Evolutionary conservation across 2,888 invertebrate species (phyloP), one percentile per base, ranked within the genome.

Genomic region (Tachina fera): DNA sequence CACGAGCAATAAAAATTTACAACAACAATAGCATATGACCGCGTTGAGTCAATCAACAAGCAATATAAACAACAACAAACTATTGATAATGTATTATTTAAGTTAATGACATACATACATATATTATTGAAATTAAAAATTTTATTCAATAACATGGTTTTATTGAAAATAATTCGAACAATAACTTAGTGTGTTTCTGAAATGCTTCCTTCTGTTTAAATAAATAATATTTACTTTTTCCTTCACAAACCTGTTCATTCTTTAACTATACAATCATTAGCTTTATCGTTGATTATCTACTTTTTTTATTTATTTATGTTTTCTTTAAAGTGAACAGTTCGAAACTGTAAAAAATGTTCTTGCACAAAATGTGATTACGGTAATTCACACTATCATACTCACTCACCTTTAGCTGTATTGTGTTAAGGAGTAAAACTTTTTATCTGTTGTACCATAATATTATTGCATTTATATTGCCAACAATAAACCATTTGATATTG

Each of bases 381-480:
- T 71, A 61, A 65, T 63, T 56, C 63, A 71, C 53, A 71, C 45
- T 45, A 53, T 45, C 16, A 13, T 16, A 43, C 53, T 16, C 16
- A 16, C 9, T 39, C 41, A 61, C 61, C 19, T 47, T 16, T 13
- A 39, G 41, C 22, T n/a, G 39, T 61, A 61, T 74, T 74, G 43
- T 68, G 43, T 51, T 74, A 43, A 10, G 61, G 53, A 78, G 70
- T 79, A 75, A 65, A 79, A 75, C 80, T 67, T 80, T 80, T 84
- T 80, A 72, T 81, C 60, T 80, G 80, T 31, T 31, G 0, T 31
- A 31, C 53, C 65, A 72, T 76, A 63, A 80, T 77, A 77, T 80
- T 60, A 72, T 77, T 84, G 60, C 60, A 75, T 71, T 68, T 58
- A 53, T 70, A 65, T 70, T 84, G 65, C 76, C 80, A 80, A 84